Evolutionary conservation across 1,140 invertebrate genomes (phyloP).

Genomic region (Lasioglossum albipes): DNA sequence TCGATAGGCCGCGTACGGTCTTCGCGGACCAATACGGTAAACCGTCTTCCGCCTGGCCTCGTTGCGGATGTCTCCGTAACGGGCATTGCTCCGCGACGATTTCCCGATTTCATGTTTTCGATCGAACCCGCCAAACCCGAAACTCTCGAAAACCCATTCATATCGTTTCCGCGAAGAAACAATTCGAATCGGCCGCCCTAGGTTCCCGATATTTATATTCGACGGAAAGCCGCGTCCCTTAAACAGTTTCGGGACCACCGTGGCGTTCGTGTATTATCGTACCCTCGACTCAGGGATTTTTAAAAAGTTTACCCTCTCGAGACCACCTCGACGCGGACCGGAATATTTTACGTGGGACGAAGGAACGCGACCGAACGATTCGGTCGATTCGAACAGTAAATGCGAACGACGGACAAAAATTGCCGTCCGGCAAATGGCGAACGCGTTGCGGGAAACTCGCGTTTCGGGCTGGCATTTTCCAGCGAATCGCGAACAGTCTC

Average conservation of each 20-base stretch:
- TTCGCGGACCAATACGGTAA: conserved; percentile 19
- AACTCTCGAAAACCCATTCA: too few species aligned
- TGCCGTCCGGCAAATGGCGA: too few species aligned
- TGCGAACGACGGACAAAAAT: too few species aligned
- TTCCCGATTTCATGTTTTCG: too few species aligned
- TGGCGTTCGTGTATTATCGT: conserved; percentile 55
- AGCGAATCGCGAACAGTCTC: too few species aligned
- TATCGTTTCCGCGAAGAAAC: too few species aligned
- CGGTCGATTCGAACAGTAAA: background rate
- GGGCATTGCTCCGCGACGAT: background rate
- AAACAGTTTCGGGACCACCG: conserved; percentile 60
- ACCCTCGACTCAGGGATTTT: conserved; percentile 32
- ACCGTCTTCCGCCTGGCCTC: conserved; percentile 12
- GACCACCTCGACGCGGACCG: conserved; percentile 59
- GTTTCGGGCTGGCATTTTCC: too few species aligned
- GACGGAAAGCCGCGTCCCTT: conserved; percentile 20
- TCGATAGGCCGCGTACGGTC: background rate
- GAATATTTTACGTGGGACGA: conserved; percentile 51
- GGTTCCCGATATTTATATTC: conserved; percentile 37
- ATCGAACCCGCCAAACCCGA: too few species aligned
- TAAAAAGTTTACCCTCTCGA: conserved; percentile 50
- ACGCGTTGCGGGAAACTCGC: too few species aligned
- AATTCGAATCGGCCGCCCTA: too few species aligned
- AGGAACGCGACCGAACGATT: conserved; percentile 3
- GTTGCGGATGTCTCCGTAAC: background rate